These are phyloP conservation scores for Halocaridina rubra DNA, from an alignment of 2,888 invertebrate species.

Conservation along the genomic window DNA sequence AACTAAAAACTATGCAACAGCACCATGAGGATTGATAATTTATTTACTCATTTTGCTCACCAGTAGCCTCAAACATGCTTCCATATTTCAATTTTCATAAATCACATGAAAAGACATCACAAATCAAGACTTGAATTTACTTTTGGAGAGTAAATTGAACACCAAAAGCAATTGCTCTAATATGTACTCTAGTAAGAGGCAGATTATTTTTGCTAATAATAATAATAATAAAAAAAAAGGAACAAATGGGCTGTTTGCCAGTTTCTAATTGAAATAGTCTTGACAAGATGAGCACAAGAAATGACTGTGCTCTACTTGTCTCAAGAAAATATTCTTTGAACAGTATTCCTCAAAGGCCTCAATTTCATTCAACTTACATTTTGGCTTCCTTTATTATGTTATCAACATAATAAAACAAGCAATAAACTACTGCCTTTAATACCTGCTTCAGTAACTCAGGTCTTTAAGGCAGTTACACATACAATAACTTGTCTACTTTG, in stretches of 20 bases:
- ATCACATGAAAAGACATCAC: too few relatives aligned
- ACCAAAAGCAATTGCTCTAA: too few relatives aligned
- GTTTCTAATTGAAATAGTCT: neutral
- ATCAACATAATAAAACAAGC: neutral
- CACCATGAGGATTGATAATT: too few relatives aligned
- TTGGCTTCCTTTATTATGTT: neutral
- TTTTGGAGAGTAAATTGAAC: too few relatives aligned
- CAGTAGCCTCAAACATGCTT: too few relatives aligned
- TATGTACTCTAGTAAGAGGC: too few relatives aligned
- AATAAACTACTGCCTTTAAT: constrained; percentile 14
- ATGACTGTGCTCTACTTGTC: neutral
- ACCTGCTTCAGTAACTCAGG: constrained; percentile 6
- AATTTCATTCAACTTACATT: neutral
- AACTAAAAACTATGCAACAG: neutral
- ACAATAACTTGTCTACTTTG: neutral
- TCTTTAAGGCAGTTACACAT: constrained; percentile 12
- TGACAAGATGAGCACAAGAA: constrained; percentile 5
- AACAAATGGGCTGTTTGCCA: too few relatives aligned
- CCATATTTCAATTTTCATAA: too few relatives aligned
- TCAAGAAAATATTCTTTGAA: neutral
- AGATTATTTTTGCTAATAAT: too few relatives aligned
- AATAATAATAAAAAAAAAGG: too few relatives aligned
- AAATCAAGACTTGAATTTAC: too few relatives aligned
- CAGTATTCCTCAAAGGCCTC: constrained; percentile 46
- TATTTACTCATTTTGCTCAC: too few relatives aligned